Evolutionary conservation across 2,113 vertebrate genomes (phyloP).

Genomic region (Rhabdomys dilectus): DNA sequence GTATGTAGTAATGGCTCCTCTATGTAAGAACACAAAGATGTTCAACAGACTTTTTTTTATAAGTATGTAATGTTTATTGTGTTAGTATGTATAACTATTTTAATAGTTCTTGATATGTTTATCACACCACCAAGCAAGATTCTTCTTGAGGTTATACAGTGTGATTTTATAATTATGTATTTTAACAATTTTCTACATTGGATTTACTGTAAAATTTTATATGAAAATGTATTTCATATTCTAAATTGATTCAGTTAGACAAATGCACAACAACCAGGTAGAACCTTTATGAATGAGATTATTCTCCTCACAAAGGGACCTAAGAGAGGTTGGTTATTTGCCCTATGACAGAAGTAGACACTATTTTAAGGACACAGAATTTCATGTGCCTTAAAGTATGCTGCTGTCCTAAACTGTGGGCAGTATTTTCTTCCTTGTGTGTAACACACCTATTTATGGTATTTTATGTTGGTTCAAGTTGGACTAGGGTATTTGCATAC

Average conservation of each 20-base stretch:
- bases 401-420: background rate
- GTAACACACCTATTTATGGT: background rate
- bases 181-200: background rate
- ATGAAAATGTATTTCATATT: background rate
- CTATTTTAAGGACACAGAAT: background rate
- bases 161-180: background rate
- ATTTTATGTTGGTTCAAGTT: background rate
- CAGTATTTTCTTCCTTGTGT: background rate
- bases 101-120: background rate
- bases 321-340: background rate
- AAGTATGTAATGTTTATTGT: background rate
- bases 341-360: background rate
- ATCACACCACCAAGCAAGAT: background rate
- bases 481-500: background rate
- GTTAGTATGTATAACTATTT: background rate
- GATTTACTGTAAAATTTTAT: background rate
- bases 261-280: background rate
- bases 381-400: background rate
- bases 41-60: background rate
- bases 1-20: background rate
- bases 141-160: background rate
- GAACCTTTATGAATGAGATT: background rate
- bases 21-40: background rate
- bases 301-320: background rate
- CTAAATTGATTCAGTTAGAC: background rate